Evolutionary conservation across 2,888 invertebrate species (phyloP), one percentile per base, ranked within the genome.

Genomic region (Empis stercorea): DNA sequence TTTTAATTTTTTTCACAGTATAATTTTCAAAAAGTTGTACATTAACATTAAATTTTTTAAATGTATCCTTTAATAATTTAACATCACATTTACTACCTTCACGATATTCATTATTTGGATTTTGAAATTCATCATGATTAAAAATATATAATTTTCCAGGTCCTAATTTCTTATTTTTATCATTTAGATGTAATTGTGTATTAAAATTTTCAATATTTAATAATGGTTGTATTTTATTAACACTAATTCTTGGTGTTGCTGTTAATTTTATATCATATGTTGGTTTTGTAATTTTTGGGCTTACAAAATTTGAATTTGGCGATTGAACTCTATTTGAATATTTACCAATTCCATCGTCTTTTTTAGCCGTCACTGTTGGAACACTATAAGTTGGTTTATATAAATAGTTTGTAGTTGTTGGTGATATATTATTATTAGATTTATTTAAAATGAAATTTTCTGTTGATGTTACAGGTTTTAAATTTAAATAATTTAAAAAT

Each of bases 91-190:
- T 48, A 45, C 62, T 66, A 14, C 66, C 68, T 1, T 48, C 39
- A 1, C 67, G 64, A 27, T 53, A 56, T 40, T 62, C 60, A 27
- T 60, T 58, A 6, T 56, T 52, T 2, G 56, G 48, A 48, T 55
- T 57, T 43, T 65, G 62, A 43, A 67, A 65, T 13, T 55, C 54
- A 40, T 63, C 65, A 20, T 66, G 61, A 47, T 68, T 66, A 40
- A 68, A 65, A 44, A 68, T 62, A 15, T 62, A 58, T 4, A 59
- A 61, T 17, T 57, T 53, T 2, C 66, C 68, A 2, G 68, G 61
- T 34, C 61, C 59, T 2, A 57, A 51, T 23, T 59, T 60, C 11
- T 48, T 48, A 45, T 49, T 46, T 10, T 37, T 44, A 10, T 5
- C 16, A 2, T 15, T 9, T 2, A 36, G 13, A 2, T 13, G 13